Conservation (phyloP, 2,113 vertebrate genomes). For the Chroicocephalus ridibundus region DNA sequence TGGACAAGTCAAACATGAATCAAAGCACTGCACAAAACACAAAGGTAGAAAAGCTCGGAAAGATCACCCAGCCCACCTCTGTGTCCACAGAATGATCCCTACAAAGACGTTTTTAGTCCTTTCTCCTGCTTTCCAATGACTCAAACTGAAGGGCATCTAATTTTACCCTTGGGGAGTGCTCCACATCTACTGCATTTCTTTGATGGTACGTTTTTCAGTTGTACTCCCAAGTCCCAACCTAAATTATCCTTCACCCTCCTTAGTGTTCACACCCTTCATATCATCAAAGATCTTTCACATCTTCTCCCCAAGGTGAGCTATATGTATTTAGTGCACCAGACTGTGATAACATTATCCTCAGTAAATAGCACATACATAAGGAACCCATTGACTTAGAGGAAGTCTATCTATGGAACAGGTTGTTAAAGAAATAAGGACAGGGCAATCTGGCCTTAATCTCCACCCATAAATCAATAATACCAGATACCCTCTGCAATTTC, state of each 20-base stretch:
- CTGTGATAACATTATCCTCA: constrained; percentile 42
- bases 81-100: background rate
- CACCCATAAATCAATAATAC: constrained; percentile 22
- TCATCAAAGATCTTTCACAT: constrained; percentile 41
- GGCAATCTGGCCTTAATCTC: constrained; percentile 48
- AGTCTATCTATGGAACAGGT: constrained; percentile 6
- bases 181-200: background rate
- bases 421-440: constrained; percentile 34
- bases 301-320: constrained; percentile 54
- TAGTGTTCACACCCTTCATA: constrained; percentile 64
- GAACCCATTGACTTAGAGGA: constrained; percentile 22
- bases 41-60: background rate
- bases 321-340: constrained; percentile 32
- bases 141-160: constrained; percentile 13
- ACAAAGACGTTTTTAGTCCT: background rate
- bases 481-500: constrained; percentile 18
- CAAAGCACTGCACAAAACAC: background rate
- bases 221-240: constrained; percentile 50
- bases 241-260: constrained; percentile 59
- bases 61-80: background rate
- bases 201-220: background rate
- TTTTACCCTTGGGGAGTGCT: background rate
- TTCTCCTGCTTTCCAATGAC: background rate
- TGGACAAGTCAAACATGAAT: background rate
- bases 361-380: constrained; percentile 27